Conservation (phyloP, 2,113 vertebrate species). For the Glaucomys volans region DNA sequence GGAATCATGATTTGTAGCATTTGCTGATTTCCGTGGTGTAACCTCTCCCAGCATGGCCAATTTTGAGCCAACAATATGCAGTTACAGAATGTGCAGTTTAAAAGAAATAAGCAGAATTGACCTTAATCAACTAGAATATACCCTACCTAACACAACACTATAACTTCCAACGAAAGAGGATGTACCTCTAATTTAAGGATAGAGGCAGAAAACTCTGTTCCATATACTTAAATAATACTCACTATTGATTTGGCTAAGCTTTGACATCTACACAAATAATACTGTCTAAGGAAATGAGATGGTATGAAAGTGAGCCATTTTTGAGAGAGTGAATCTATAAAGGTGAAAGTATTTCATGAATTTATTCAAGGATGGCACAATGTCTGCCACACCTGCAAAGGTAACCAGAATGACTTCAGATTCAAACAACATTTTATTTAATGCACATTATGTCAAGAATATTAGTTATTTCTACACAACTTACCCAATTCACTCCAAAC, state of each 20-base stretch:
- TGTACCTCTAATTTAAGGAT: neutral
- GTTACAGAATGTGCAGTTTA: neutral
- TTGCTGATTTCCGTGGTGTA: neutral
- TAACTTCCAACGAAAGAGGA: neutral
- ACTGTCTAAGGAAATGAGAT: neutral
- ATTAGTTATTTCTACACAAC: neutral
- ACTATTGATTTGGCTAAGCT: neutral
- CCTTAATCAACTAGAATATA: neutral
- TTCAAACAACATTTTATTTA: constrained; percentile 4
- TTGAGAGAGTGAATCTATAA: neutral
- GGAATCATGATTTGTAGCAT: neutral
- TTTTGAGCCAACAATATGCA: neutral
- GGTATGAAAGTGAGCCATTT: neutral
- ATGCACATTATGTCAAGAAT: neutral
- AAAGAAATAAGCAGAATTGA: neutral
- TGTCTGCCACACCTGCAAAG: neutral
- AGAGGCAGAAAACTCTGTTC: neutral
- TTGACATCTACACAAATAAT: neutral
- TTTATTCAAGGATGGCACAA: neutral
- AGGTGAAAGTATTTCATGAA: neutral
- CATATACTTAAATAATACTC: neutral
- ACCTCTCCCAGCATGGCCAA: neutral
- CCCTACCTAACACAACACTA: neutral
- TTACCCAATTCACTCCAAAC: neutral
- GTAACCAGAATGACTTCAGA: neutral